Base-by-base conservation (phyloP, 2,113 vertebrate species). In the Sebastes schlegelii region DNA sequence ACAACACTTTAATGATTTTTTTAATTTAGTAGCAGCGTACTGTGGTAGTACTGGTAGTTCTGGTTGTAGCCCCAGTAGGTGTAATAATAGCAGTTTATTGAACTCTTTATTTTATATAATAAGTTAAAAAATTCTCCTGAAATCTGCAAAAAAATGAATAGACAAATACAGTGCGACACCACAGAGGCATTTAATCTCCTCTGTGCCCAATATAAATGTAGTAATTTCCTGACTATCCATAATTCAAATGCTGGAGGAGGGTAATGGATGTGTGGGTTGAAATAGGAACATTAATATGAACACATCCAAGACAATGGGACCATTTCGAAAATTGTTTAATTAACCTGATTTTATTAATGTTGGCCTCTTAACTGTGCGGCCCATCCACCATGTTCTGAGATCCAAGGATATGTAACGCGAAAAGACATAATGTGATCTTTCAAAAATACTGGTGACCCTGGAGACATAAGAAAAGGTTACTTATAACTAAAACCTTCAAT, bases 141-240 rank as follows among this genome's bases (percentile, higher is more conserved):
- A 78, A 57, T 19, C 46, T 72, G 9, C n/a, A 69, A 58, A 52
- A 52, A 63, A 34, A 57, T 62, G 19, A 40, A 62, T 26, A 63
- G 10, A 11, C 26, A 77, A 66, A 69, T 65, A 54, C 14, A 73
- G 4, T 74, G 4, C 14, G 40, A 65, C 54, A 52, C 51, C 70
- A 69, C 57, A 46, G 23, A 82, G 52, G n/a, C 1, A 34, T 87
- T 90, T 86, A 26, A 80, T 86, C 77, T 86, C 72, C 55, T 84
- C 51, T 54, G 71, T 68, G 62, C 78, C 80, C 19, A 66, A 82
- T 83, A 82, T 87, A 74, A 89, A 86, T 78, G 46, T 21, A 66
- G 52, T 88, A 1, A 92, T 89, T 90, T 89, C 82, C 90, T 83
- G 82, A 77, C 82, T 77, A 78, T 89, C 72, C 60, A 84, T 91